These are phyloP conservation scores for Physeter macrocephalus DNA, from an alignment of 2,113 vertebrate genomes.

Conservation along the genomic window DNA sequence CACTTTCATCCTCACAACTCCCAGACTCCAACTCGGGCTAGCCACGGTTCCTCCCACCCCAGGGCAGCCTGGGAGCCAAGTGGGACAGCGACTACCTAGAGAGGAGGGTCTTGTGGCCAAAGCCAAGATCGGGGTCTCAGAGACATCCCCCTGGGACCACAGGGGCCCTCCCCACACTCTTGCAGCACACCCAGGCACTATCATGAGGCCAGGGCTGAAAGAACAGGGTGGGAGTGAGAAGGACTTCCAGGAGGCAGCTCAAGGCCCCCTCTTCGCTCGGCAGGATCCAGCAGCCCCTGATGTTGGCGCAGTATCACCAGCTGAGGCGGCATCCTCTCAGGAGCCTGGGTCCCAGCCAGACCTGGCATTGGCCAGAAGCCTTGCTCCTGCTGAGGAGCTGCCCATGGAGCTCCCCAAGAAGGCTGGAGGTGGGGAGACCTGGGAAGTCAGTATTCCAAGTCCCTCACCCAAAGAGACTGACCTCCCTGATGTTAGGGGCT, in stretches of 20 bases:
- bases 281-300: background rate
- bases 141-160: background rate
- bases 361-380: conserved; percentile 27
- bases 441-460: background rate
- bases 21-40: background rate
- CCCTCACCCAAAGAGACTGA: background rate
- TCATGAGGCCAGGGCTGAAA: background rate
- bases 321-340: background rate
- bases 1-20: background rate
- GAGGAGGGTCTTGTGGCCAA: background rate
- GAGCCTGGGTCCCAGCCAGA: conserved; percentile 16
- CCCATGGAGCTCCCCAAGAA: background rate
- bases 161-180: background rate
- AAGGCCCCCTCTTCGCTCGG: background rate
- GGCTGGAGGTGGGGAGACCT: background rate
- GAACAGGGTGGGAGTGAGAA: background rate
- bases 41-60: background rate
- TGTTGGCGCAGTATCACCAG: background rate
- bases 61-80: background rate
- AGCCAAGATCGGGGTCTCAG: background rate
- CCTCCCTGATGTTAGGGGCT: background rate
- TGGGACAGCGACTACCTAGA: background rate
- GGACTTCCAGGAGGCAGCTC: conserved; percentile 29
- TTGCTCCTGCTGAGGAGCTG: conserved; percentile 32
- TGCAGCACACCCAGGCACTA: background rate